phyloP scores from a whole-genome alignment of 2,888 invertebrate genomes.

The Tipula vernalis region DNA sequence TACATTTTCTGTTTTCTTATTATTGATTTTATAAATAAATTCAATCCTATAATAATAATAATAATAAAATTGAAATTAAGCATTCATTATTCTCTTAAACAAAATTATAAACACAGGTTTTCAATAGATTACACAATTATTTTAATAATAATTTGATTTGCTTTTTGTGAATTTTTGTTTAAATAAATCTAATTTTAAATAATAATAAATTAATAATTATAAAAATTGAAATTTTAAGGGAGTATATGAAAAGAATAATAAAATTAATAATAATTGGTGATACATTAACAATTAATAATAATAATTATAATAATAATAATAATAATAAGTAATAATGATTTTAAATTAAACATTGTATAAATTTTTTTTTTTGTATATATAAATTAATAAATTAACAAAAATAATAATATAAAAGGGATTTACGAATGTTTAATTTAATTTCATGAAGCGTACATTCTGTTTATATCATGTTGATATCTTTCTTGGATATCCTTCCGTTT shows the following conservation, averaged over 20 bases:
- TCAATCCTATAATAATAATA: neutral
- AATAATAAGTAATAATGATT: neutral
- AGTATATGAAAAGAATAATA: neutral
- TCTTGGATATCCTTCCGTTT: slow-evolving; percentile 94
- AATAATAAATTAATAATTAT: neutral
- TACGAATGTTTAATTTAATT: slow-evolving; percentile 25
- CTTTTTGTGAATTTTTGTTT: neutral
- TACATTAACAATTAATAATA: neutral
- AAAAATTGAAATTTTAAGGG: neutral
- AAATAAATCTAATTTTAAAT: neutral
- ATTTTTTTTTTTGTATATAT: neutral
- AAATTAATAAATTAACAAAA: neutral
- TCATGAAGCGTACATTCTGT: slow-evolving; percentile 90
- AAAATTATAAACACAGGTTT: neutral
- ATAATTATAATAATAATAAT: neutral
- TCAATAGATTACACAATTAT: neutral
- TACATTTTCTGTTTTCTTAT: neutral
- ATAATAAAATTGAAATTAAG: neutral
- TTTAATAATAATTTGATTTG: neutral
- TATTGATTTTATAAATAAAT: neutral
- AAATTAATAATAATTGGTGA: neutral
- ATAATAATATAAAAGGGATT: neutral
- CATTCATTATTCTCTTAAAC: neutral
- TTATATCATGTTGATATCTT: slow-evolving; percentile 83
- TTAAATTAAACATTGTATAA: neutral